A percentile compares a stretch with the other conserved stretches of the same genome.
Conservation (phyloP, 2,113 vertebrate species). For the Urocitellus parryii region DNA sequence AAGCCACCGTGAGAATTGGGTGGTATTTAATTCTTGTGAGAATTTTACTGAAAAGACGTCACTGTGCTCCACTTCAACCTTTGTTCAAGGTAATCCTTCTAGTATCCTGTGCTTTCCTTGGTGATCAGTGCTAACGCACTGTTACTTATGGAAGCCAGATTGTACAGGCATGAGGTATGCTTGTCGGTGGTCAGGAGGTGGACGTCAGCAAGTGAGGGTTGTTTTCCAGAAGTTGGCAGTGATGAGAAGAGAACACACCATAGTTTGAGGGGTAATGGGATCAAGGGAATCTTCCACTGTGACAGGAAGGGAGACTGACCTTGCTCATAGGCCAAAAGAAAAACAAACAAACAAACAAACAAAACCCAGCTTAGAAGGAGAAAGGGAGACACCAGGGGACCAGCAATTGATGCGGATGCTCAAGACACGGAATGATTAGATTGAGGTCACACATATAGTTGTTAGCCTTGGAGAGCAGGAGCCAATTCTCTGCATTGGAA, state of each 20-base stretch:
- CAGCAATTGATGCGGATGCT: not conserved
- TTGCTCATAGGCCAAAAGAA: not conserved
- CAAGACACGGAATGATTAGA: not conserved
- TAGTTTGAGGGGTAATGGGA: not conserved
- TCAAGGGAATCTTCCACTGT: not conserved
- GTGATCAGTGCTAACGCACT: not conserved
- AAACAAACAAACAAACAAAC: no score
- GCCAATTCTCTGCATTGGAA: not conserved
- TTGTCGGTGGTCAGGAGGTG: not conserved
- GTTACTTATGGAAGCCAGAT: not conserved
- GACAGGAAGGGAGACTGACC: not conserved
- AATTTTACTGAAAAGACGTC: conserved; percentile 40
- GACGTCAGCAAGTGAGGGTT: not conserved
- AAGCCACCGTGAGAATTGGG: conserved; percentile 57
- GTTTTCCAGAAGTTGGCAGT: not conserved
- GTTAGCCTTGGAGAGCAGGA: not conserved
- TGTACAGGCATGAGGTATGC: not conserved
- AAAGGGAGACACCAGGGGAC: not conserved
- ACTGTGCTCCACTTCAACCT: not conserved
- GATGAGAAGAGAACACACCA: not conserved
- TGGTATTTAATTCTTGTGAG: conserved; percentile 52
- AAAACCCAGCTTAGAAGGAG: not conserved
- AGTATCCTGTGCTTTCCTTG: not conserved
- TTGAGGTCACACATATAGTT: not conserved
- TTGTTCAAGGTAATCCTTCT: not conserved